Percentiles rank a stretch among this genome's conserved stretches.
phyloP scores from a whole-genome alignment of 2,888 invertebrate genomes.

The Flexamia atlantica region DNA sequence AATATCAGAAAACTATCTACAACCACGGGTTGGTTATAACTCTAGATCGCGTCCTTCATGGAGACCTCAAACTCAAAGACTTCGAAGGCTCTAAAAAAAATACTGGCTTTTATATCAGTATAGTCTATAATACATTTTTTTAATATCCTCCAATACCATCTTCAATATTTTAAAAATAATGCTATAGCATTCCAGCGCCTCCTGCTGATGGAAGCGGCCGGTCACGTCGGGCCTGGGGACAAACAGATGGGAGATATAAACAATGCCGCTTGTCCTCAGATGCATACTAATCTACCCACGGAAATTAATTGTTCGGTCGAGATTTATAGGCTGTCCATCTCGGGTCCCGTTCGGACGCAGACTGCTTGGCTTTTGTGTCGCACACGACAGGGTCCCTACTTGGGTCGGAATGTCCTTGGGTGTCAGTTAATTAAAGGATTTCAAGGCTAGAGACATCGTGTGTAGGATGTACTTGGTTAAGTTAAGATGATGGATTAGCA shows the following conservation, averaged over 20 bases:
- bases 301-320: constrained; percentile 41
- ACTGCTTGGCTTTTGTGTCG: constrained; percentile 31
- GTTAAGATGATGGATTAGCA: no score
- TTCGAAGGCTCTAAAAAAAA: no score
- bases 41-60: no score
- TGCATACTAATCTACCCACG: constrained; percentile 51
- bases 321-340: constrained; percentile 48
- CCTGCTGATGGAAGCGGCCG: constrained; percentile 5
- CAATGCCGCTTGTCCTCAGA: constrained; percentile 34
- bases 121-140: no score
- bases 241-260: constrained; percentile 41
- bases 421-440: neutral
- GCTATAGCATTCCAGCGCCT: neutral
- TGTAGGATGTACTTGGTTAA: no score
- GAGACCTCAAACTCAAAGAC: no score
- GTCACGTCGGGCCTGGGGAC: constrained; percentile 17
- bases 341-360: constrained; percentile 30
- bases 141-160: no score
- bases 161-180: no score
- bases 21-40: no score
- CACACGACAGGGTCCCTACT: neutral
- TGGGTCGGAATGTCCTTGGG: neutral
- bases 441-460: no score
- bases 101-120: no score
- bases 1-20: no score